Evolutionary conservation across 2,797 vertebrate genomes (phyloP), one percentile per base, ranked within the genome.

Genomic region (Propithecus perrieri): DNA sequence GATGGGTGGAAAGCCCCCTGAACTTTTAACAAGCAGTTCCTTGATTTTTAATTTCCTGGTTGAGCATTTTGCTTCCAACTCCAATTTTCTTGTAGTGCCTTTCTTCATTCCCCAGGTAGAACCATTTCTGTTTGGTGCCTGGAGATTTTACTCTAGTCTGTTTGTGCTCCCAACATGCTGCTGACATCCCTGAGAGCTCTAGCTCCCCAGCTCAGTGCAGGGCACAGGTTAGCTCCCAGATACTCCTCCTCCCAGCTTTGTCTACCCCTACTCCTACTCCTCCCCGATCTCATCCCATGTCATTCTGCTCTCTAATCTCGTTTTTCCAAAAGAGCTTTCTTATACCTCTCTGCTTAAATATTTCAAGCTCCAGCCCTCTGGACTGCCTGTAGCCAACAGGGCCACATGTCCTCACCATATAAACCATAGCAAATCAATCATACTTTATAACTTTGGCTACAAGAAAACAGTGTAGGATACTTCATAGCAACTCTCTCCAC

Each of bases 1-100:
- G 57, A 89, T 33, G 20, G 26, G 55, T 74, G 87, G 65, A 83
- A 97, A 67, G 57, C 59, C n/a, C 75, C 96, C 57, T 92, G 91
- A 95, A 71, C 55, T 91, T 97, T 86, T n/a, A 71, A 79, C 33
- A 46, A 81, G 80, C 43, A 46, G 17, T 91, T 92, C 67, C 35
- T 48, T 55, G 57, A 46, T 61, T 71, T 33, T 50, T 85, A 53
- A 75, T 88, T 96, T 95, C 59, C 85, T 85, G 57, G 53, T 57
- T 33, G 20, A 92, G 76, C 17, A 35, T 53, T 75, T 78, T 91
- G 33, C 76, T 97, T 53, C 38, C 57, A 41, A 48, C 20, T 71
- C 57, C 38, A 87, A 38, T n/a, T 95, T 93, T 78, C 30, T 35
- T 33, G 85, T 84, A 50, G 76, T 48, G 38, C 55, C 63, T 59